Evolutionary conservation across 2,888 invertebrate species (phyloP), one percentile per base, ranked within the genome.

Genomic region (Rhagonycha lutea): DNA sequence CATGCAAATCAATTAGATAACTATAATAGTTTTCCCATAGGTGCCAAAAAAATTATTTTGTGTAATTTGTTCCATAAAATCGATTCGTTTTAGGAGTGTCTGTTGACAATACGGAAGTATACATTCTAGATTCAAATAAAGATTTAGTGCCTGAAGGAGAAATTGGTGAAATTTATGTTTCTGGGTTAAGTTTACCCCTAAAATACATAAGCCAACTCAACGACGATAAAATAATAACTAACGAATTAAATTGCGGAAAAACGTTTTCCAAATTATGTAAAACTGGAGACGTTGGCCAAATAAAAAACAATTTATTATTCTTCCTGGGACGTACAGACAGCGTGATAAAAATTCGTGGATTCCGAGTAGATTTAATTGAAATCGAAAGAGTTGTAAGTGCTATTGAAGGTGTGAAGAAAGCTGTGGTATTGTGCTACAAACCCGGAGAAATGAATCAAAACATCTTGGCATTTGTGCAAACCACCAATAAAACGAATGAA

Each of bases 291-390:
- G 96, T 92, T 82, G 96, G 94, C 0, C 90, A 92, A n/a, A 88
- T 95, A 0, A 89, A 91, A 71, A 92, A 94, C 80, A 90, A 91
- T 7, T 80, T 90, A 8, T 87, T 96, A 26, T 87, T 92, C 75
- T 96, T 92, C 83, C 95, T 96, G 81, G 96, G 97, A 0, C 91
- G 96, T 29, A 94, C 93, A 0, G 96, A 96, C 87, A 94, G 95
- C 0, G 96, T 96, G 86, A 79, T 87, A 1, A 97, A 96, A 89
- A 93, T 96, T 72, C 90, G 96, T 63, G 97, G 97, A 0, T 95
- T 97, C 83, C 89, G 96, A 12, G 95, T 97, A 0, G 96, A 97
- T 84, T 88, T 96, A 68, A 91, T 92, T 2, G 97, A 97, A 88
- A 93, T 97, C 0, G 96, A 97, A 83, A 92, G 92, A 76, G 93